Percentiles rank a stretch among this genome's conserved stretches.
These are phyloP conservation scores for Mus musculus DNA, from an alignment of 2,113 vertebrate species.

Conservation along the genomic window DNA sequence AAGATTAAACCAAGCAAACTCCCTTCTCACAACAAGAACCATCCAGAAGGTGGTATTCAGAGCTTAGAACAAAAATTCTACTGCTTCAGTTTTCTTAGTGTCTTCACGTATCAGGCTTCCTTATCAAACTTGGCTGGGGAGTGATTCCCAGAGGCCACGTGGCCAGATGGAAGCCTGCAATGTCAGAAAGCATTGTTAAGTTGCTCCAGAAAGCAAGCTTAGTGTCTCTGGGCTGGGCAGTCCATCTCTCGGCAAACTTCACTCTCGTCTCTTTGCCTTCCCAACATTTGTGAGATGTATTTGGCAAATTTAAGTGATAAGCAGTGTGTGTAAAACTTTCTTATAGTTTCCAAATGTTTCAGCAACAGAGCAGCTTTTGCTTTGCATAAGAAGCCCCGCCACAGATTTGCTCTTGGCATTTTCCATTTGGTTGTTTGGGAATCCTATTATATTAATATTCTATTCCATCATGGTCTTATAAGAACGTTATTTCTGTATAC, in stretches of 20 bases:
- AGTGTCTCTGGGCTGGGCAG: background rate
- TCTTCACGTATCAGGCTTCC: slow-evolving; percentile 83
- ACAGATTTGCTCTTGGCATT: slow-evolving; percentile 75
- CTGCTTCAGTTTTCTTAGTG: slow-evolving; percentile 87
- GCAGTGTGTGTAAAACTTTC: slow-evolving; percentile 44
- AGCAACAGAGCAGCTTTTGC: slow-evolving; percentile 64
- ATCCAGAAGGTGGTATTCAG: slow-evolving; percentile 83
- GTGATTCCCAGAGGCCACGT: too few species aligned
- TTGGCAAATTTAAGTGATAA: slow-evolving; percentile 70
- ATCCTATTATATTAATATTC: slow-evolving; percentile 76
- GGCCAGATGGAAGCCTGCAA: background rate
- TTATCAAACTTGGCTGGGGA: slow-evolving; percentile 81
- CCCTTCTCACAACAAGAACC: slow-evolving; percentile 74
- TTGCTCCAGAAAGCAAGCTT: background rate
- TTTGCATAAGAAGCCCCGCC: slow-evolving; percentile 67
- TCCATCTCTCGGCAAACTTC: background rate
- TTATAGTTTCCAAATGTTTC: slow-evolving; percentile 58
- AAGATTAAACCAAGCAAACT: slow-evolving; percentile 58
- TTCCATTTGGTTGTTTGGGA: slow-evolving; percentile 74
- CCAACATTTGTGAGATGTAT: slow-evolving; percentile 42
- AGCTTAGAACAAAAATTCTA: slow-evolving; percentile 74
- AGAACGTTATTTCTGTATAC: slow-evolving; percentile 71
- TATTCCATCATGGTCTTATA: slow-evolving; percentile 70
- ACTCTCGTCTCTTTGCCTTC: slow-evolving; percentile 42
- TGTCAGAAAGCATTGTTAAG: background rate